These are phyloP conservation scores for Albula glossodonta DNA, from an alignment of 2,113 vertebrate genomes.

Conservation along the genomic window DNA sequence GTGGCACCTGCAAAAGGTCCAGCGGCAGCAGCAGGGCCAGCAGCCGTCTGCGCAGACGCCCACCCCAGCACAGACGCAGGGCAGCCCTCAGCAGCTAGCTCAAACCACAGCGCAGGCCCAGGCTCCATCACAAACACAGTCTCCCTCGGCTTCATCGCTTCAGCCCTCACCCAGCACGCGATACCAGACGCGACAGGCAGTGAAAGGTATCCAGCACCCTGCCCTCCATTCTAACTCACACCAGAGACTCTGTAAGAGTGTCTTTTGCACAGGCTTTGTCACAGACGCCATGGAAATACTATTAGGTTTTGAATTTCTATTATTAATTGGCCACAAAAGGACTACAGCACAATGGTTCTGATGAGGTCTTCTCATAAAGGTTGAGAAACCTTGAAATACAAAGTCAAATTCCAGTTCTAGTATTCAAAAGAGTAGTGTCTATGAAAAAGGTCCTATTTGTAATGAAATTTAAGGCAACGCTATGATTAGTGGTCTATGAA, in stretches of 20 bases:
- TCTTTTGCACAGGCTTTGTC: background rate
- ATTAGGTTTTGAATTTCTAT: background rate
- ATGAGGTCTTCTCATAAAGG: background rate
- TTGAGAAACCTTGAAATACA: background rate
- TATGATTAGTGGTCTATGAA: background rate
- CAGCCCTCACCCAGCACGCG: constrained; percentile 86
- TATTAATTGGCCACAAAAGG: background rate
- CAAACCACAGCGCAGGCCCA: constrained; percentile 62
- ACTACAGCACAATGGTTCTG: background rate
- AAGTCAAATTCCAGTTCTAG: no score
- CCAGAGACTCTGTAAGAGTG: background rate
- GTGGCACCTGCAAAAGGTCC: constrained; percentile 98
- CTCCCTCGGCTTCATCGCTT: constrained; percentile 48
- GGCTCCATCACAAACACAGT: constrained; percentile 37
- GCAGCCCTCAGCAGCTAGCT: constrained; percentile 53
- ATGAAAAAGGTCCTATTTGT: no score
- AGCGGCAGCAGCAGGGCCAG: constrained; percentile 85
- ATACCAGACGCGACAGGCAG: constrained; percentile 94
- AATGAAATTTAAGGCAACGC: no score
- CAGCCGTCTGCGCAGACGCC: constrained; percentile 36
- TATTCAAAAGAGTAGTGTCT: no score
- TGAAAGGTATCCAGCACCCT: constrained; percentile 80
- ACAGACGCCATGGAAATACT: no score
- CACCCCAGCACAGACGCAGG: constrained; percentile 40
- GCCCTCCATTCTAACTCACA: background rate